Conservation (phyloP, 2,113 vertebrate species). For the Eubucco bourcierii region DNA sequence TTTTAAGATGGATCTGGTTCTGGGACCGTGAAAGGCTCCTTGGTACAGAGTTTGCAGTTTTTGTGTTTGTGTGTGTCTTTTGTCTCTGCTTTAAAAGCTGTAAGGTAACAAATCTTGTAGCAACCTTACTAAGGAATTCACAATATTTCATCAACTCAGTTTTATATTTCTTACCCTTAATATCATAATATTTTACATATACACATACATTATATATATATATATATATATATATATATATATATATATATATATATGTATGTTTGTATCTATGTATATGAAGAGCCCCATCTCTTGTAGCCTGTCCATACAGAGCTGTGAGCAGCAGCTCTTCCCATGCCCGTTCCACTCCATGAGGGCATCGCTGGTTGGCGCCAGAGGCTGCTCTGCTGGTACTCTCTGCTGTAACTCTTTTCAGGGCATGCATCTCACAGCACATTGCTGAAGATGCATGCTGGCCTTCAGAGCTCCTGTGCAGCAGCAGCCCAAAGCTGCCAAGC, state of each 20-base stretch:
- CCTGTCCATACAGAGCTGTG: not conserved
- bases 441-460: not conserved
- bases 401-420: not conserved
- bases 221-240: no score
- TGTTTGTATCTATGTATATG: no score
- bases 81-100: not conserved
- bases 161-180: not conserved
- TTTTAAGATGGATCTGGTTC: not conserved
- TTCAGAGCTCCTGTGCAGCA: not conserved
- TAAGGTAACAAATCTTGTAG: not conserved
- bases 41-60: not conserved
- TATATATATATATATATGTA: no score
- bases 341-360: not conserved
- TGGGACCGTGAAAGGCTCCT: not conserved
- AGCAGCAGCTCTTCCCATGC: not conserved
- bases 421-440: fast-evolving
- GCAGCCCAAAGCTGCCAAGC: not conserved
- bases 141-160: not conserved
- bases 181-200: not conserved
- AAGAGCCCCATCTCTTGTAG: not conserved
- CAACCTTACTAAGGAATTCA: not conserved
- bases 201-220: not conserved
- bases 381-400: not conserved
- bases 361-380: fast-evolving
- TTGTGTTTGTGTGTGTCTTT: not conserved